These are phyloP conservation scores for Octopus bimaculoides DNA, from an alignment of 1,140 invertebrate genomes.

Conservation along the genomic window DNA sequence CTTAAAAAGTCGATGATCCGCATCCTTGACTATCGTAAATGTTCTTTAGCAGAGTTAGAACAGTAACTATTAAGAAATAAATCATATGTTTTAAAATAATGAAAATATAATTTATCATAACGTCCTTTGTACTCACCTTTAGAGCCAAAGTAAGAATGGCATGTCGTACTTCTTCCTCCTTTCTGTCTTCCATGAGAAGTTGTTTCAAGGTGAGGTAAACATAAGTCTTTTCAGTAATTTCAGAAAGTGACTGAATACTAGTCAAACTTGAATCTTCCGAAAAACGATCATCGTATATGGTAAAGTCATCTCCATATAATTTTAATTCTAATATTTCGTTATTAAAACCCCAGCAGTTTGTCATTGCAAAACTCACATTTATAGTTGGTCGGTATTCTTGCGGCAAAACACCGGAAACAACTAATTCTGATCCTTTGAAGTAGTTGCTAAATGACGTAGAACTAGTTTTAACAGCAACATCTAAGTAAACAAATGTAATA, in stretches of 20 bases:
- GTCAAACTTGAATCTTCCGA: not conserved
- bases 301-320: not conserved
- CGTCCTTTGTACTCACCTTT: no score
- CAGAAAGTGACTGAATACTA: not conserved
- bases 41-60: no score
- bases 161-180: not conserved
- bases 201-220: not conserved
- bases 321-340: not conserved
- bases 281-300: not conserved
- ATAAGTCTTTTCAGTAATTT: not conserved
- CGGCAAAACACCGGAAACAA: slow-evolving; percentile 32
- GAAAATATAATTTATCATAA: no score
- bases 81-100: no score
- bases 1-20: no score
- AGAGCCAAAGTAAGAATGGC: no score
- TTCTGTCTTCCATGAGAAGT: not conserved
- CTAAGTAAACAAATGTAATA: slow-evolving; percentile 67
- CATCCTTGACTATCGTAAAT: no score
- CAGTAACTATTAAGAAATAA: no score
- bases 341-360: not conserved
- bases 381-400: not conserved
- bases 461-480: slow-evolving; percentile 42
- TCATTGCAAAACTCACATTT: not conserved
- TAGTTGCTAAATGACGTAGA: slow-evolving; percentile 36
- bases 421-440: slow-evolving; percentile 46